These are phyloP conservation scores for Galagoides demidoff DNA, from an alignment of 2,797 vertebrate genomes.

Conservation along the genomic window DNA sequence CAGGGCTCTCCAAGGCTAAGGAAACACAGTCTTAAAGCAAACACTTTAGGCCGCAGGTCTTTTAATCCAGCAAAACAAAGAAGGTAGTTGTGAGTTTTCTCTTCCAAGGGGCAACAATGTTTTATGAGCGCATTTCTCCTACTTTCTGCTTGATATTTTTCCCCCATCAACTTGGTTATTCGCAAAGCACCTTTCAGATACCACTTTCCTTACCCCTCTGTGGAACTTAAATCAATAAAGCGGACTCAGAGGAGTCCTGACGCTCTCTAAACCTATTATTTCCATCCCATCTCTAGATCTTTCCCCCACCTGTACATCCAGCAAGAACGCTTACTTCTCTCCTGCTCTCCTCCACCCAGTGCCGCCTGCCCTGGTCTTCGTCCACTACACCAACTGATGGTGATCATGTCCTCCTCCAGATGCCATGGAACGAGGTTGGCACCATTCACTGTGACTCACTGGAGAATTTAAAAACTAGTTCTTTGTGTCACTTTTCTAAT, in stretches of 20 bases:
- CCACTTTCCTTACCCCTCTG: not conserved
- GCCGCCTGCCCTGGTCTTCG: not conserved
- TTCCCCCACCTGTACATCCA: not conserved
- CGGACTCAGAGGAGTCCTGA: not conserved
- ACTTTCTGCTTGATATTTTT: no score
- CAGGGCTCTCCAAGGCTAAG: no score
- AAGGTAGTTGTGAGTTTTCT: no score
- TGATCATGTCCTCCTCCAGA: not conserved
- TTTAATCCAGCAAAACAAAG: no score
- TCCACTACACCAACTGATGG: not conserved
- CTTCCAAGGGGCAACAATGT: no score
- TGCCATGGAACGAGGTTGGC: not conserved
- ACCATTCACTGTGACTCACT: not conserved
- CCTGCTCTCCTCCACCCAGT: not conserved
- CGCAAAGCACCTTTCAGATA: no score
- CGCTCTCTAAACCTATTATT: not conserved
- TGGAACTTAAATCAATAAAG: not conserved
- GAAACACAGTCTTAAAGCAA: no score
- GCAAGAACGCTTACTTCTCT: not conserved
- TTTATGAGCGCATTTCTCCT: no score
- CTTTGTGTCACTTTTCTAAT: conserved; percentile 8
- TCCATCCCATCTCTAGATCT: not conserved
- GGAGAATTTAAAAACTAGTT: conserved; percentile 10
- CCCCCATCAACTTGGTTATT: no score
- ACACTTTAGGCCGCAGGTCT: no score